Conservation (phyloP, 30 jellyfish, hydroid and myxozoan species). For the Hydra vulgaris region DNA sequence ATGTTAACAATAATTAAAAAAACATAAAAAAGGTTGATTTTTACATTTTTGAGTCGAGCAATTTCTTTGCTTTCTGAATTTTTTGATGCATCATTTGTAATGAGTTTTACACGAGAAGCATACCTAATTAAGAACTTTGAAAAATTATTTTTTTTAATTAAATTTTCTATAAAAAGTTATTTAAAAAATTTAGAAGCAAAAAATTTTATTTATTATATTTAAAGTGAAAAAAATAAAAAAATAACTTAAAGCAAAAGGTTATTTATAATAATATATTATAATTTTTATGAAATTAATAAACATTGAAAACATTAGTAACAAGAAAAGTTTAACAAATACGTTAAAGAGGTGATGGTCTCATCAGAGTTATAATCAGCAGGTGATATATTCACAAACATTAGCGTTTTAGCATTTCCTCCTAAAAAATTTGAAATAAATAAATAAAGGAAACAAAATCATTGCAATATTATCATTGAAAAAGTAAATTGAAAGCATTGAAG, state of each 20-base stretch:
- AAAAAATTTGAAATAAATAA: neutral
- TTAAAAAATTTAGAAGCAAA: too few species aligned
- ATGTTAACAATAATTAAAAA: too few species aligned
- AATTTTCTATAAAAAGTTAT: too few species aligned
- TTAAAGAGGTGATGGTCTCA: conserved; percentile 79
- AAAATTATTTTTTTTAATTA: too few species aligned
- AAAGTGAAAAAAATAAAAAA: too few species aligned
- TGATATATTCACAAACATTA: conserved; percentile 91
- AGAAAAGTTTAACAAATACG: conserved; percentile 42
- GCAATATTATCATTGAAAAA: too few species aligned
- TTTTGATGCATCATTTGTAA: conserved; percentile 86
- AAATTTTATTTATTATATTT: too few species aligned
- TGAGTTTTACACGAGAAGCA: conserved; percentile 89
- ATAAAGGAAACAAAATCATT: too few species aligned
- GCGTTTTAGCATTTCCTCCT: conserved; percentile 96
- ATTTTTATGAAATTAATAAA: neutral
- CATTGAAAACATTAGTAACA: neutral
- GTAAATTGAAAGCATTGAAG: too few species aligned
- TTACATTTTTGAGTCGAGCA: conserved; percentile 75
- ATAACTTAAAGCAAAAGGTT: too few species aligned
- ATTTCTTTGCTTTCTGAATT: conserved; percentile 87
- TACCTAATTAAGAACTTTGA: conserved; percentile 26
- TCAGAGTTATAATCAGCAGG: conserved; percentile 94
- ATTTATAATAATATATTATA: too few species aligned
- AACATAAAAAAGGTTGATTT: too few species aligned